phyloP scores from a whole-genome alignment of 1,140 invertebrate genomes.

The Macrostomum lignano region DNA sequence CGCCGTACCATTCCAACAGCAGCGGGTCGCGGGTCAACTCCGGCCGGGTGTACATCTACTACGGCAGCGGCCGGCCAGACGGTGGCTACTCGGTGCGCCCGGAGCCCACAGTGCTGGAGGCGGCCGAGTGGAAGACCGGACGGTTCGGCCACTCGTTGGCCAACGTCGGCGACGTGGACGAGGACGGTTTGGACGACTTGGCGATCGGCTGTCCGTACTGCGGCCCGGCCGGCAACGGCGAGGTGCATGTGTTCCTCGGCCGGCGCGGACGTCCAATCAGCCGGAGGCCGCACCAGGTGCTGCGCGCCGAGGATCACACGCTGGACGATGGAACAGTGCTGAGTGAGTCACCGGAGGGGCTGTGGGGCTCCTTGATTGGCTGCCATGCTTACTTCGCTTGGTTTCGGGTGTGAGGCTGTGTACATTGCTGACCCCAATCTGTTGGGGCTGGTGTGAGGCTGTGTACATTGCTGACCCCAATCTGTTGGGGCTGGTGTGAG shows the following conservation, averaged over 20 bases:
- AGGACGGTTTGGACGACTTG: conserved; percentile 9
- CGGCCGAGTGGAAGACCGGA: background rate
- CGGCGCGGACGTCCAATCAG: background rate
- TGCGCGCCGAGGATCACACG: no score
- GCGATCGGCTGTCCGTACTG: conserved; percentile 9
- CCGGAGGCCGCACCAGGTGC: no score
- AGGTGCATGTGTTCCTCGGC: conserved; percentile 8
- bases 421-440: no score
- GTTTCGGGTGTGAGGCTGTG: no score
- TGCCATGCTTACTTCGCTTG: no score
- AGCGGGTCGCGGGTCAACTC: conserved; percentile 4
- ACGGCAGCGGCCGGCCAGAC: background rate
- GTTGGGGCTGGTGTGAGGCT: no score
- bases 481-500: no score
- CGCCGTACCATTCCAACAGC: conserved; percentile 6
- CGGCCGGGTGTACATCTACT: conserved; percentile 8
- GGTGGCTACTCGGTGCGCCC: background rate
- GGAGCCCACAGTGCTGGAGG: background rate
- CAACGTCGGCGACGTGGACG: conserved; percentile 8
- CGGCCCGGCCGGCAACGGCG: conserved; percentile 6
- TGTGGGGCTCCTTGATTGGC: no score
- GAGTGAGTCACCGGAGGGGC: no score
- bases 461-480: no score
- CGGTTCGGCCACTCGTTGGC: conserved; percentile 8
- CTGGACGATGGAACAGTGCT: no score